Percentiles rank a stretch among this genome's conserved stretches.
Evolutionary conservation across 1,140 invertebrate genomes (phyloP).

Genomic region (Pachyrhynchus sulphureomaculatus): DNA sequence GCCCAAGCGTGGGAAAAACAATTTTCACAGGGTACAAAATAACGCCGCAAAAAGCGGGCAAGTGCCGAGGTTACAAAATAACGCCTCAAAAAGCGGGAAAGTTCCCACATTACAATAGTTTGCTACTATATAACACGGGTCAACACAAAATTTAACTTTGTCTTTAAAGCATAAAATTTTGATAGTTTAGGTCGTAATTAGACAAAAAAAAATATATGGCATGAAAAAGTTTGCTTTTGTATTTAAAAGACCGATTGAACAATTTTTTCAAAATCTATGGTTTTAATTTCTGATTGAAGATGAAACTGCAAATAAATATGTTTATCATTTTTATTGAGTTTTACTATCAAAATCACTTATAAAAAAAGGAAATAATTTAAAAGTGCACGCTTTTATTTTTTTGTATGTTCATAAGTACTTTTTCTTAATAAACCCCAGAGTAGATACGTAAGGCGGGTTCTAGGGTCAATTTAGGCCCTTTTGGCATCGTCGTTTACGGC

Average conservation of each 20-base stretch:
- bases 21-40: too few species aligned
- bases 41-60: too few species aligned
- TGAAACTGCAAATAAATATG: background rate
- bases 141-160: background rate
- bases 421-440: slow-evolving; percentile 36
- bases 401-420: slow-evolving; percentile 15
- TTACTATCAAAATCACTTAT: slow-evolving; percentile 18
- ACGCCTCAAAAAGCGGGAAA: too few species aligned
- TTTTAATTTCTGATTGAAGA: slow-evolving; percentile 9
- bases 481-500: too few species aligned
- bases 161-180: slow-evolving; percentile 4
- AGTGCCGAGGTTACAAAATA: too few species aligned
- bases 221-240: slow-evolving; percentile 7
- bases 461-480: too few species aligned
- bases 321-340: slow-evolving; percentile 3
- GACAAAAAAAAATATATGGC: background rate
- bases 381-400: slow-evolving; percentile 1
- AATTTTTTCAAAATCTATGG: slow-evolving; percentile 5
- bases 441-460: slow-evolving; percentile 44
- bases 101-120: too few species aligned
- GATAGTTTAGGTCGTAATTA: background rate
- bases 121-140: too few species aligned
- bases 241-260: slow-evolving; percentile 2
- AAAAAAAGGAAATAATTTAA: slow-evolving; percentile 16
- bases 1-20: too few species aligned